Percentiles rank a stretch among this genome's conserved stretches.
Conservation (phyloP, 2,888 invertebrate genomes). For the Aethes cnicana region DNA sequence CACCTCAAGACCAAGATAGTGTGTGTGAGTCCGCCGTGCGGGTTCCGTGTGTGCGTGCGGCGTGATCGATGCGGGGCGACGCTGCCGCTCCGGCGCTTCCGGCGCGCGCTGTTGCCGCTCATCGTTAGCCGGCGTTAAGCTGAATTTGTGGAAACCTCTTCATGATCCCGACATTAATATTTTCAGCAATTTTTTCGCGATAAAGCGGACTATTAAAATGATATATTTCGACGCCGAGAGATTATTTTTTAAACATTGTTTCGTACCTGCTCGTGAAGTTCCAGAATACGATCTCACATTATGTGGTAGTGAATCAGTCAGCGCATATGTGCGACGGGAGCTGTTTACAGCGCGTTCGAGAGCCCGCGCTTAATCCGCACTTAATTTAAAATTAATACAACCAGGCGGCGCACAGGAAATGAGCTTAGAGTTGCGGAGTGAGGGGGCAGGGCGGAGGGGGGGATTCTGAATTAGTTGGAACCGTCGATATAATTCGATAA, state of each 20-base stretch:
- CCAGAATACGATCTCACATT: background rate
- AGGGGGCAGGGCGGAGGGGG: slow-evolving; percentile 41
- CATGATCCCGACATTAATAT: slow-evolving; percentile 36
- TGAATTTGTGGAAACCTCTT: slow-evolving; percentile 49
- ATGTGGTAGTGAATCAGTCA: background rate
- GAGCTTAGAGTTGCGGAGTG: slow-evolving; percentile 82
- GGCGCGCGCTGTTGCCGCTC: slow-evolving; percentile 72
- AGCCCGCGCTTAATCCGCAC: slow-evolving; percentile 74
- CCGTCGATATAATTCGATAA: slow-evolving; percentile 57
- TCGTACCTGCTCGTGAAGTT: no score
- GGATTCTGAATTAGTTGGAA: slow-evolving; percentile 61
- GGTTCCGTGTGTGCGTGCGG: slow-evolving; percentile 52
- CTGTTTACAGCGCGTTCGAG: slow-evolving; percentile 43
- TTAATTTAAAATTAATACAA: slow-evolving; percentile 89
- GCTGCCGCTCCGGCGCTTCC: slow-evolving; percentile 87
- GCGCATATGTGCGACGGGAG: slow-evolving; percentile 14
- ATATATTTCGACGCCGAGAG: background rate
- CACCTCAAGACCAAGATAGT: slow-evolving; percentile 44
- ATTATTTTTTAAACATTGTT: no score
- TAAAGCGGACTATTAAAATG: slow-evolving; percentile 5
- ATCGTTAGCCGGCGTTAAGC: slow-evolving; percentile 51
- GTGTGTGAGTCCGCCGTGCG: slow-evolving; percentile 31
- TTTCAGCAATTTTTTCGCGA: slow-evolving; percentile 10
- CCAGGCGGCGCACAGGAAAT: slow-evolving; percentile 87
- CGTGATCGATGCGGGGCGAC: slow-evolving; percentile 84